Evolutionary conservation across 2,888 invertebrate species (phyloP).

Genomic region (Hypena proboscidalis): DNA sequence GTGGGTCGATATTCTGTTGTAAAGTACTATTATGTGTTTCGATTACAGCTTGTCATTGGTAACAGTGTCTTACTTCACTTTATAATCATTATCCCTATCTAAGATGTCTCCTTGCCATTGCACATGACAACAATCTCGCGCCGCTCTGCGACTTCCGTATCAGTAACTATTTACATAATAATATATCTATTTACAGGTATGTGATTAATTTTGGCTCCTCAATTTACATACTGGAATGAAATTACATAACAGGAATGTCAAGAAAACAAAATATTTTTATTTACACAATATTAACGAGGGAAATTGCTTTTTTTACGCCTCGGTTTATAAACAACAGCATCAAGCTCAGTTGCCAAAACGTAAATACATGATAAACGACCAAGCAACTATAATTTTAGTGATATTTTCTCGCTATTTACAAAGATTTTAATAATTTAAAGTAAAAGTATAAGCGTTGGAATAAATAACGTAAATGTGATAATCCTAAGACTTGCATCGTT

Average conservation of each 20-base stretch:
- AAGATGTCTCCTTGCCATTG: constrained; percentile 58
- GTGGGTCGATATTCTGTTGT: constrained; percentile 42
- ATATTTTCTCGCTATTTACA: constrained; percentile 74
- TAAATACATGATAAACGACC: constrained; percentile 56
- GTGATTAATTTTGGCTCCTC: constrained; percentile 71
- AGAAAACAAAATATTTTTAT: constrained; percentile 66
- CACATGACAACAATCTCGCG: constrained; percentile 55
- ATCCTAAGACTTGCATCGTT: constrained; percentile 54
- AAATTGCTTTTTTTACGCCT: constrained; percentile 41
- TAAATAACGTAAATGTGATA: constrained; percentile 55
- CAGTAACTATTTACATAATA: constrained; percentile 79
- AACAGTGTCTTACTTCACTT: constrained; percentile 64
- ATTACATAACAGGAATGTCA: constrained; percentile 81
- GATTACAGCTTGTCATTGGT: constrained; percentile 63
- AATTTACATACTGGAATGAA: constrained; percentile 77
- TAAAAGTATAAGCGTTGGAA: constrained; percentile 66
- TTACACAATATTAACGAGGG: constrained; percentile 63
- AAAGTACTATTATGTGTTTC: constrained; percentile 43
- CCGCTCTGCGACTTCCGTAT: constrained; percentile 78
- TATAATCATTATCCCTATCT: constrained; percentile 57
- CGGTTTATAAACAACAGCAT: constrained; percentile 66
- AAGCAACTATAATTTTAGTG: constrained; percentile 68
- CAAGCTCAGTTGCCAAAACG: constrained; percentile 68
- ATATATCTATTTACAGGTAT: constrained; percentile 75
- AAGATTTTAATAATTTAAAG: constrained; percentile 60